Evolutionary conservation across 1,140 invertebrate genomes (phyloP).

Genomic region (Lerema accius): DNA sequence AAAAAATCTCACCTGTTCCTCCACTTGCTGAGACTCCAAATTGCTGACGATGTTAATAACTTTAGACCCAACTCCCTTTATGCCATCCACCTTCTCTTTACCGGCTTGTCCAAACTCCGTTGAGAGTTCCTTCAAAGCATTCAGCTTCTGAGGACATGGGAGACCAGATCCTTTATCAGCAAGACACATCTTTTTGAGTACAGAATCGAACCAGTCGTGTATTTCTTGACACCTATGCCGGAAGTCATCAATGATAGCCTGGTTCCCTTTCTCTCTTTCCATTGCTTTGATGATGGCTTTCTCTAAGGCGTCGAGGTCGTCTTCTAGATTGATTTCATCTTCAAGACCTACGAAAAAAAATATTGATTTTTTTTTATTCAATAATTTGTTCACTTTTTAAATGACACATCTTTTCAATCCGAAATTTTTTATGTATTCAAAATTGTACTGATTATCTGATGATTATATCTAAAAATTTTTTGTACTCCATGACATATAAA

Average conservation of each 20-base stretch:
- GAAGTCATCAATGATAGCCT: conserved; percentile 91
- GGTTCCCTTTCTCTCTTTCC: conserved; percentile 88
- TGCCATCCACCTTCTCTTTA: conserved; percentile 86
- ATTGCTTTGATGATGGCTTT: conserved; percentile 88
- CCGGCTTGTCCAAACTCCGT: conserved; percentile 88
- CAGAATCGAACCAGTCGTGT: conserved; percentile 90
- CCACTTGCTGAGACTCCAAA: conserved; percentile 94
- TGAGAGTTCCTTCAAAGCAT: conserved; percentile 85
- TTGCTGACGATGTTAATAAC: conserved; percentile 92
- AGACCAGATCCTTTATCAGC: conserved; percentile 92
- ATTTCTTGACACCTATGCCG: conserved; percentile 88
- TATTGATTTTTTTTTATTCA: too few species aligned
- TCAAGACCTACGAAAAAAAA: conserved; percentile 71
- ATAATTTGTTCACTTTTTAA: too few species aligned
- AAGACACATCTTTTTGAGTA: conserved; percentile 90
- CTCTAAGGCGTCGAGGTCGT: conserved; percentile 88
- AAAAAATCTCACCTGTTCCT: conserved; percentile 87
- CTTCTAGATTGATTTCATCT: conserved; percentile 87
- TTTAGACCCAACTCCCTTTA: conserved; percentile 87
- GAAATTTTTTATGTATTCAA: too few species aligned
- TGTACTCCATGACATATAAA: too few species aligned
- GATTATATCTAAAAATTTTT: too few species aligned
- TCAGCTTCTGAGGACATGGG: conserved; percentile 91
- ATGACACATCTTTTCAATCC: too few species aligned
- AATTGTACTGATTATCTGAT: too few species aligned